phyloP scores from a whole-genome alignment of 2,888 invertebrate species.

The Conops quadrifasciatus region DNA sequence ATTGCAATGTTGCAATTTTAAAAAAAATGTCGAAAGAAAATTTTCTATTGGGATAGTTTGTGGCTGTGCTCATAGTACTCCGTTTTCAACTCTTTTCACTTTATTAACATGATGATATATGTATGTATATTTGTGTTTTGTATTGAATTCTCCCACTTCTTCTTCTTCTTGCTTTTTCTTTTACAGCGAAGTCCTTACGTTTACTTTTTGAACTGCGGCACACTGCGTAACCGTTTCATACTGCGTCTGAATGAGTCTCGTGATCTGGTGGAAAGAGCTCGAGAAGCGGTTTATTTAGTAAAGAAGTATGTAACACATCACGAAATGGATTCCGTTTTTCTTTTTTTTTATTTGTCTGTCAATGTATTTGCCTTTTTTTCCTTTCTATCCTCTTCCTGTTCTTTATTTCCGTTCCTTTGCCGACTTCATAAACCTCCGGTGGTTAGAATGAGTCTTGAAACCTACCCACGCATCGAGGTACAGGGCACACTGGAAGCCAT shows the following conservation, averaged over 20 bases:
- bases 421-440: too few relatives aligned
- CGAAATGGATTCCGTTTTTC: background rate
- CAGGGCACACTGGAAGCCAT: conserved; percentile 59
- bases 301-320: conserved; percentile 53
- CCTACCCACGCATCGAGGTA: conserved; percentile 63
- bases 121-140: too few relatives aligned
- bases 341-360: background rate
- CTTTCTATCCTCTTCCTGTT: conserved; percentile 4
- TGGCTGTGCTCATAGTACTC: too few relatives aligned
- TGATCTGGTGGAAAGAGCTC: conserved; percentile 64
- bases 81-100: too few relatives aligned
- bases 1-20: too few relatives aligned
- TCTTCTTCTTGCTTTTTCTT: conserved; percentile 18
- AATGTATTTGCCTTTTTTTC: background rate
- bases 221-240: conserved; percentile 64
- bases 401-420: conserved; percentile 8
- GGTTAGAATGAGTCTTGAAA: conserved; percentile 63
- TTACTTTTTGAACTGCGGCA: conserved; percentile 65
- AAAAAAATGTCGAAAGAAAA: too few relatives aligned
- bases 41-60: too few relatives aligned
- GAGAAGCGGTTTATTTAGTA: conserved; percentile 60
- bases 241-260: conserved; percentile 64
- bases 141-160: background rate
- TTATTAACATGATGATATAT: too few relatives aligned
- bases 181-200: conserved; percentile 63